These are phyloP conservation scores for Tigriopus japonicus DNA, from an alignment of 1,140 invertebrate species.

Conservation along the genomic window DNA sequence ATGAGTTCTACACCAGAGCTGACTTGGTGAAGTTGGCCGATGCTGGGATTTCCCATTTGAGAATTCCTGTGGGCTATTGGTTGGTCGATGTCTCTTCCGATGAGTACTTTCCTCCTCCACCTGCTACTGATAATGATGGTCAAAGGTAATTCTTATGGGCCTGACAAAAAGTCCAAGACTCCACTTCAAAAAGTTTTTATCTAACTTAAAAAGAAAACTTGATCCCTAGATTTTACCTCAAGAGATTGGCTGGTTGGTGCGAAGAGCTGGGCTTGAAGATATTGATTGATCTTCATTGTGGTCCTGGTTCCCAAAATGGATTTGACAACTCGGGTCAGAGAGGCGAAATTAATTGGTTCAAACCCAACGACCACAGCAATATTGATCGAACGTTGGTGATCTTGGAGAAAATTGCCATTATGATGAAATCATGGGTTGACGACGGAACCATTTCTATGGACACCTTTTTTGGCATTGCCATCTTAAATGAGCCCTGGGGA, in stretches of 20 bases:
- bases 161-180: no score
- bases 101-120: slow-evolving; percentile 2
- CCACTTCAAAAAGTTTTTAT: no score
- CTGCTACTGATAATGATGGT: not conserved
- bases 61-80: slow-evolving; percentile 6
- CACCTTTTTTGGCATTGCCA: slow-evolving; percentile 1
- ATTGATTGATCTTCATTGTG: not conserved
- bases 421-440: not conserved
- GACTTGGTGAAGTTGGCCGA: not conserved
- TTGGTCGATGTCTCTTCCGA: not conserved
- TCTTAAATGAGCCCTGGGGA: slow-evolving; percentile 1
- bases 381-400: slow-evolving; percentile 1
- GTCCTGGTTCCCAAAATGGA: slow-evolving; percentile 6
- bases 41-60: not conserved
- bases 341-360: slow-evolving; percentile 6
- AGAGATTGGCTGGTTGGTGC: not conserved
- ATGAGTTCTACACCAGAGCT: not conserved
- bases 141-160: not conserved
- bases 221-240: not conserved
- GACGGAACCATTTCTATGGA: not conserved
- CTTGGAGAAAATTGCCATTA: not conserved
- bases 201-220: not conserved
- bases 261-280: slow-evolving; percentile 2
- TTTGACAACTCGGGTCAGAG: slow-evolving; percentile 6
- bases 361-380: not conserved